Conservation (phyloP, 2,113 vertebrate genomes). For the Hymenochirus boettgeri region DNA sequence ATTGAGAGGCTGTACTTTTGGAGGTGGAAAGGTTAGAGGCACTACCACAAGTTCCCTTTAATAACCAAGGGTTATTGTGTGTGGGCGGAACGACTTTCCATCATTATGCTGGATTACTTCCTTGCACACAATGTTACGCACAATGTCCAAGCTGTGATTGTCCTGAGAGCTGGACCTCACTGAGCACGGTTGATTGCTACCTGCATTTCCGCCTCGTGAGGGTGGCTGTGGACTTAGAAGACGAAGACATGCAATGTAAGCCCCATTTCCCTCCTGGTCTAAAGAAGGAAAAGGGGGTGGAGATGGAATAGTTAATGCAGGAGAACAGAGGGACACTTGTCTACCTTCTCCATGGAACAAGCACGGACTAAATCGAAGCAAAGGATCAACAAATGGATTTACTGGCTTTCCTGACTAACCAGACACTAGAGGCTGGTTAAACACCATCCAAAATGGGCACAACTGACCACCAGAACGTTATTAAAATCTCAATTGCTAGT, state of each 20-base stretch:
- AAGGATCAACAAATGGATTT: conserved; percentile 18
- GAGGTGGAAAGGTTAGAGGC: too few species aligned
- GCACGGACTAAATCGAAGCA: conserved; percentile 22
- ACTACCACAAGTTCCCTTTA: not conserved
- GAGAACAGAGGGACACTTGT: conserved; percentile 41
- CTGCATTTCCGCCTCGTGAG: conserved; percentile 38
- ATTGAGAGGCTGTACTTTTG: too few species aligned
- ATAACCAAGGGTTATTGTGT: not conserved
- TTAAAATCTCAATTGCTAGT: too few species aligned
- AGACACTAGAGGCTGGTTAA: too few species aligned
- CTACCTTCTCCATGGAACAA: conserved; percentile 32
- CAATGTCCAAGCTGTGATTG: conserved; percentile 42
- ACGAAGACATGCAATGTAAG: conserved; percentile 26
- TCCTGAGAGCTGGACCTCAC: conserved; percentile 31
- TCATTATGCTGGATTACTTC: conserved; percentile 33
- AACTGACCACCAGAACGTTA: too few species aligned
- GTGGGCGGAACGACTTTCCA: conserved; percentile 27
- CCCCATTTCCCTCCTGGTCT: not conserved
- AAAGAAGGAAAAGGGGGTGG: not conserved
- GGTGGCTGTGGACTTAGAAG: conserved; percentile 40
- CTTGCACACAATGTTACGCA: conserved; percentile 39
- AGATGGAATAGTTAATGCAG: conserved; percentile 24
- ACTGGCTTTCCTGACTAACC: conserved; percentile 13
- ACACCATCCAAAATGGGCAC: too few species aligned
- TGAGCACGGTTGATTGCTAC: conserved; percentile 30